Base-by-base conservation (phyloP, 2,113 vertebrate genomes). In the Ptilorrhoa leucosticta region DNA sequence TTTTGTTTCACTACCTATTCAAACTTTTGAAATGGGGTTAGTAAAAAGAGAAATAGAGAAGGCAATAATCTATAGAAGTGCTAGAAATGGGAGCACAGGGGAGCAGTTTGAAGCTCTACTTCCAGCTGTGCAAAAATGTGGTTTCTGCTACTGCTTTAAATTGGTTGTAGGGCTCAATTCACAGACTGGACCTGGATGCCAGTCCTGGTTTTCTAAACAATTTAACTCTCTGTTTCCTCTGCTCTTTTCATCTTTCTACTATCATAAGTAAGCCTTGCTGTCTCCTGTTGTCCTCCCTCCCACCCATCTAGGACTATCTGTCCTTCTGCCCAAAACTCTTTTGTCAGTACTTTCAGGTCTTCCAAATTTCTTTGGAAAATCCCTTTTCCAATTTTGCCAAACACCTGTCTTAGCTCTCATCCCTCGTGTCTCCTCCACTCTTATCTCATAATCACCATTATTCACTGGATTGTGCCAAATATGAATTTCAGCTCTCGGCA, bases 1-100 rank as follows among this genome's bases (percentile, higher is more conserved):
- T 64, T 94, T 83, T 90, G 20, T 94, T 96, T 91, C 69, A 90
- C 24, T 71, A 42, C 31, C 76, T 83, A 87, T 69, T 95, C 40
- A 28, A 76, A 72, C 65, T 81, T 89, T 57, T 78, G 58, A 93
- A 95, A 78, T 75, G 19, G 6, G 3, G n/a, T 73, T 57, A 84
- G 69, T 78, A 75, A 81, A 95, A 94, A 89, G 27, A 50, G 37
- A 71, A 88, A 80, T 9, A 91, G 83, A 83, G 35, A 40, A 4
- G 33, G 51, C 60, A 91, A 58, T 85, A 89, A 73, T 83, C 90
- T 88, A 17, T 47, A 57, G n/a, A 82, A 93, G 33, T 61, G 26
- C 18, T 76, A 69, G 53, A 87, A 94, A 88, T 27, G 53, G 28
- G 51, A 94, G 81, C 72, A 69, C 56, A 51, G 61, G 64, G 68